Evolutionary conservation across 2,888 invertebrate genomes (phyloP), one percentile per base, ranked within the genome.

Genomic region (Drosophila quasianomalipes): DNA sequence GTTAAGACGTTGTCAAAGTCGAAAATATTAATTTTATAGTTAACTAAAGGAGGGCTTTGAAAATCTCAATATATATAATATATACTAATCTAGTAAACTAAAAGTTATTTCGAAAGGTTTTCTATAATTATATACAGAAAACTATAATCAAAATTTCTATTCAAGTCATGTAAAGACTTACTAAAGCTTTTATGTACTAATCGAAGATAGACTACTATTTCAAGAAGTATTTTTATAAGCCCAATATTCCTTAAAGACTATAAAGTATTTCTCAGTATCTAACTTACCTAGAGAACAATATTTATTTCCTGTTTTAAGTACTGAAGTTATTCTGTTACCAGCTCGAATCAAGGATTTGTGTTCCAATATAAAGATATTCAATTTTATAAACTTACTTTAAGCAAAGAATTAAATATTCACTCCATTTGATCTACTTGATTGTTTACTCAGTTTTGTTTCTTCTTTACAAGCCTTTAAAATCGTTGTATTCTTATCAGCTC

Each of bases 371-470:
- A 35, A 2, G 0, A 0, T 16, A 35, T 35, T 35, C 2, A n/a
- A n/a, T n/a, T 44, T n/a, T 12, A n/a, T n/a, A 3, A n/a, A 44
- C n/a, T 44, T 3, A 6, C 0, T 44, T 44, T 3, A 3, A 44
- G 0, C 3, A 12, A n/a, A n/a, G 5, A 44, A n/a, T 0, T 5
- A 1, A 44, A 0, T 12, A 5, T 44, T 44, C 12, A 3, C 6
- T 12, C n/a, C 3, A 44, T 12, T n/a, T 44, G 6, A 12, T 22
- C 3, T 5, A 44, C 12, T 44, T n/a, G 12, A 6, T 12, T 44
- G 12, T 12, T 41, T 12, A 12, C 5, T 3, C 22, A 7, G 7
- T 6, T 22, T 47, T 4, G 14, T 22, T 47, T 47, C 41, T 2
- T 19, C n/a, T 41, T 41, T 44, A 44, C 6, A 44, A 22, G 6